Evolutionary conservation across 2,888 invertebrate genomes (phyloP).

Genomic region (Drosophila yooni): DNA sequence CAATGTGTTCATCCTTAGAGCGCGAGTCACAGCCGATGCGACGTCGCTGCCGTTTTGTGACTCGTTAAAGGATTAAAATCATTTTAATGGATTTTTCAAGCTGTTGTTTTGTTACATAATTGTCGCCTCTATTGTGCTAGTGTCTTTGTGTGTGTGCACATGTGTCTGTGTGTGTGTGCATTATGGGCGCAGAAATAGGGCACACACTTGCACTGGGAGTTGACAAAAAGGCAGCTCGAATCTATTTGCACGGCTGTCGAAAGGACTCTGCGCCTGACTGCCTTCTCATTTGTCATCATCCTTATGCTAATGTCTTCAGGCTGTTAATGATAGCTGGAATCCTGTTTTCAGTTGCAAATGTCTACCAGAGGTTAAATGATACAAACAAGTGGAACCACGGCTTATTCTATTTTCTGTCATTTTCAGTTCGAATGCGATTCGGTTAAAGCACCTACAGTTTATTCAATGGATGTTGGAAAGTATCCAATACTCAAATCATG

Average conservation of each 20-base stretch:
- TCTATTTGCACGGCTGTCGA: conserved; percentile 48
- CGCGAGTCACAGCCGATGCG: conserved; percentile 28
- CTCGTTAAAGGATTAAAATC: conserved; percentile 84
- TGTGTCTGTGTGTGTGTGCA: conserved; percentile 31
- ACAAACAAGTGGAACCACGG: conserved; percentile 4
- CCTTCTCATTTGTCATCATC: conserved; percentile 72
- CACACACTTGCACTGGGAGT: conserved; percentile 48
- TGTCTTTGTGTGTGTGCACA: conserved; percentile 20
- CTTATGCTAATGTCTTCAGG: conserved; percentile 68
- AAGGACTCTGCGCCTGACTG: conserved; percentile 45
- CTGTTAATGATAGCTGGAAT: conserved; percentile 49
- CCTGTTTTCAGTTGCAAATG: neutral
- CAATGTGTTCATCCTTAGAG: conserved; percentile 45
- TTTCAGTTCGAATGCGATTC: neutral
- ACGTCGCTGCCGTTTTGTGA: conserved; percentile 65
- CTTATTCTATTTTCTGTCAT: neutral
- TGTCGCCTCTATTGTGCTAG: conserved; percentile 64
- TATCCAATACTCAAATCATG: neutral
- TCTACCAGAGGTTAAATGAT: conserved; percentile 4
- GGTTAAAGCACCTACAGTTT: neutral
- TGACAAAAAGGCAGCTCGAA: conserved; percentile 46
- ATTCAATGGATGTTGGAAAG: neutral
- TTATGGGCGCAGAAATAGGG: conserved; percentile 70
- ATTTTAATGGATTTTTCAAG: conserved; percentile 84
- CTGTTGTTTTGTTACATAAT: conserved; percentile 80